A percentile compares a stretch with the other conserved stretches of the same genome.
Evolutionary conservation across 2,113 vertebrate genomes (phyloP).

Genomic region (Scartelaos histophorus): DNA sequence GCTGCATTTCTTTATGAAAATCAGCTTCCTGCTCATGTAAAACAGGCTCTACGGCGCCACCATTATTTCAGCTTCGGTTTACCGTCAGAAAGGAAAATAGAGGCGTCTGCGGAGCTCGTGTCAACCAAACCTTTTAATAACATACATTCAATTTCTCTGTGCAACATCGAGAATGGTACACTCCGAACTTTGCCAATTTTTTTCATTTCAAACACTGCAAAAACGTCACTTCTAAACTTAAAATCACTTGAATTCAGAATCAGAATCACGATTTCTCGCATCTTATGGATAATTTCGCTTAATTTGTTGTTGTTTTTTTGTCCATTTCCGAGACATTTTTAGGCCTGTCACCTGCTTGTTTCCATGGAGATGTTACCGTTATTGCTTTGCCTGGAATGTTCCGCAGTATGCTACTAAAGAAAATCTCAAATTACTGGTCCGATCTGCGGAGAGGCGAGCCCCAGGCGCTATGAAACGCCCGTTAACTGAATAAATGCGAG

Average conservation of each 20-base stretch:
- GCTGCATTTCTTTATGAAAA: slow-evolving; percentile 43
- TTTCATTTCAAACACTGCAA: background rate
- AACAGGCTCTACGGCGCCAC: slow-evolving; percentile 22
- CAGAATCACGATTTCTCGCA: no score
- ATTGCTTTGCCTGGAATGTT: no score
- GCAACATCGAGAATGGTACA: slow-evolving; percentile 71
- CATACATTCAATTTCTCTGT: slow-evolving; percentile 85
- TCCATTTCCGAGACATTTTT: no score
- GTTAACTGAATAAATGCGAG: no score
- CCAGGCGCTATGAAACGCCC: no score
- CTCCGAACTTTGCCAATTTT: slow-evolving; percentile 57
- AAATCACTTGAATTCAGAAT: background rate
- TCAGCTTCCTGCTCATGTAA: slow-evolving; percentile 57
- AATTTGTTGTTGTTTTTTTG: background rate
- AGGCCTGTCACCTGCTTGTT: no score
- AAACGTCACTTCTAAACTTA: background rate
- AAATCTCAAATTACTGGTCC: no score
- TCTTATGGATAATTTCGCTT: no score
- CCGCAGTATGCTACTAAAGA: no score
- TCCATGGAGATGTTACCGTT: no score
- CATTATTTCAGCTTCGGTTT: background rate
- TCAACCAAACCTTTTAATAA: slow-evolving; percentile 78
- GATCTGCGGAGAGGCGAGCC: no score
- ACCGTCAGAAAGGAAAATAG: background rate
- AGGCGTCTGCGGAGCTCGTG: slow-evolving; percentile 2